A percentile compares a stretch with the other conserved stretches of the same genome.
These are phyloP conservation scores for Indicator maculatus DNA, from an alignment of 2,113 vertebrate genomes.

Conservation along the genomic window DNA sequence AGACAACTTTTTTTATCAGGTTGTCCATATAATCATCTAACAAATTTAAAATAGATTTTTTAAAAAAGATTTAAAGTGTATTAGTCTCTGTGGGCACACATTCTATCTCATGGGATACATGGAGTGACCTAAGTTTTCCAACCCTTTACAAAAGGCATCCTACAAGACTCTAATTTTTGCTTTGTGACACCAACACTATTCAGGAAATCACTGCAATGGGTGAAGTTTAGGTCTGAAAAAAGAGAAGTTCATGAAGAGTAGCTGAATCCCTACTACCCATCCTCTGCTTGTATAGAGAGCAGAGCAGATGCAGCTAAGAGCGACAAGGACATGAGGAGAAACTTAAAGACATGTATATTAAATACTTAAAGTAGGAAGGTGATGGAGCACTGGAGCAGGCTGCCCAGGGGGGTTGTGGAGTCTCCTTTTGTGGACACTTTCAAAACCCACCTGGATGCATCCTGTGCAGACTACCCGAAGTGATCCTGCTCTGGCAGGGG, in stretches of 20 bases:
- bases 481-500: too few relatives aligned
- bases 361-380: too few relatives aligned
- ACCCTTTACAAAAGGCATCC: background rate
- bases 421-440: too few relatives aligned
- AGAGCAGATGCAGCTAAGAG: too few relatives aligned
- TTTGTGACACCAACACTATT: fast-evolving
- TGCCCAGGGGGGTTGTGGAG: too few relatives aligned
- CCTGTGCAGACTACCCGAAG: too few relatives aligned
- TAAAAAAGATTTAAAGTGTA: background rate
- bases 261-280: background rate
- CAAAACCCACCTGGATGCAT: too few relatives aligned
- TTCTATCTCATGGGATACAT: background rate
- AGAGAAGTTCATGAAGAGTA: fast-evolving
- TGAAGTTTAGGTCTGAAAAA: background rate
- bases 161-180: background rate
- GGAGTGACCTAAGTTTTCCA: background rate
- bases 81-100: background rate
- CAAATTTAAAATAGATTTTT: too few relatives aligned
- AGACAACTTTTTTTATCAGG: background rate
- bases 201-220: background rate
- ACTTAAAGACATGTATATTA: too few relatives aligned
- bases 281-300: too few relatives aligned
- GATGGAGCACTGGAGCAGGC: too few relatives aligned
- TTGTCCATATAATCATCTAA: background rate
- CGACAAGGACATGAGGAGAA: too few relatives aligned